A percentile compares a stretch with the other conserved stretches of the same genome.
Evolutionary conservation across 2,113 vertebrate genomes (phyloP).

Genomic region (Sinocyclocheilus rhinocerous): DNA sequence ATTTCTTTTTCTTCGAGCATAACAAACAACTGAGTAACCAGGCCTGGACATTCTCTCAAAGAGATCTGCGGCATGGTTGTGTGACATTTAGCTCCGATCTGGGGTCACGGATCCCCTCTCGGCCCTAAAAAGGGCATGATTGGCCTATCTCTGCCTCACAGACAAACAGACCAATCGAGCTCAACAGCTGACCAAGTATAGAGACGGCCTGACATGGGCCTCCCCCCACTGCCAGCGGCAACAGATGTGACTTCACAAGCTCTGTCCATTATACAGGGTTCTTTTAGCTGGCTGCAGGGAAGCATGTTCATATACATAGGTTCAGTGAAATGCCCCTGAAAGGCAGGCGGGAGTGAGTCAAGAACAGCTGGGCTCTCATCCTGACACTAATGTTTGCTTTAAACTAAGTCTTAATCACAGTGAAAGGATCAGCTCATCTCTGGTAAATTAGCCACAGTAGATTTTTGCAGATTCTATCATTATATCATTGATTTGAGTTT

Average conservation of each 20-base stretch:
- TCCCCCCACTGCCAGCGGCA: conserved; percentile 37
- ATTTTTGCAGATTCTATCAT: not conserved
- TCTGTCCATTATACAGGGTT: conserved; percentile 31
- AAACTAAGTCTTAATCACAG: not conserved
- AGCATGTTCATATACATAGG: conserved; percentile 3
- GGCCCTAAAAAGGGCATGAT: conserved; percentile 52
- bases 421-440: conserved; percentile 17
- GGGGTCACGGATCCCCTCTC: conserved; percentile 20
- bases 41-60: conserved; percentile 29
- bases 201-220: conserved; percentile 24
- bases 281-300: conserved; percentile 16
- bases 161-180: conserved; percentile 21
- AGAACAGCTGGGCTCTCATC: conserved; percentile 48
- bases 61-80: conserved; percentile 30
- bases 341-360: conserved; percentile 48
- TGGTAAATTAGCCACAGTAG: not conserved
- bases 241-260: conserved; percentile 44
- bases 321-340: conserved; percentile 41
- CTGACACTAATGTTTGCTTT: conserved; percentile 23
- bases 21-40: conserved; percentile 21
- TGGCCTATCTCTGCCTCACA: conserved; percentile 17
- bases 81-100: conserved; percentile 49
- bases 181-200: conserved; percentile 43
- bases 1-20: conserved; percentile 21
- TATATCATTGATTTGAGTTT: not conserved